phyloP scores from a whole-genome alignment of 2,888 invertebrate genomes.

The Bombylius discolor region DNA sequence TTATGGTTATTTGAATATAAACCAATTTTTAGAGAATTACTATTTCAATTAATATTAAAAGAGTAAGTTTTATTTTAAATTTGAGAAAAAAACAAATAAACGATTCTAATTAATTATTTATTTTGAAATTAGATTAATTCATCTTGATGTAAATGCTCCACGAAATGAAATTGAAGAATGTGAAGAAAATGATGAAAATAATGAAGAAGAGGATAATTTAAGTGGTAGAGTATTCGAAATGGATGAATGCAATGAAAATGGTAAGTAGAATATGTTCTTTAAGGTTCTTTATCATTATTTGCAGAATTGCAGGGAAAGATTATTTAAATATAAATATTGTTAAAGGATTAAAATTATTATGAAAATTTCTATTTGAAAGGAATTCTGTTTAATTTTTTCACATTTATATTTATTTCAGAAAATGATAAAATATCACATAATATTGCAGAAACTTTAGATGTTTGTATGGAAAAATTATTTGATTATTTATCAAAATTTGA shows the following conservation, averaged over 20 bases:
- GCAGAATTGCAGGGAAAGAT: too few species aligned
- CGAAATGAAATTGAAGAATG: constrained; percentile 45
- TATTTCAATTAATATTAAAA: constrained; percentile 61
- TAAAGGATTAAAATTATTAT: too few species aligned
- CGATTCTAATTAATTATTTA: constrained; percentile 2
- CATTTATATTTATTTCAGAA: background rate
- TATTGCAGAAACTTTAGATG: constrained; percentile 56
- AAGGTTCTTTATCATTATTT: too few species aligned
- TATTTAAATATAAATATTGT: too few species aligned
- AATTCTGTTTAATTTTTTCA: background rate
- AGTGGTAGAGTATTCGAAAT: constrained; percentile 31
- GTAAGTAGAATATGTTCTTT: background rate
- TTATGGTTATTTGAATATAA: constrained; percentile 63
- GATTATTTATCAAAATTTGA: constrained; percentile 37
- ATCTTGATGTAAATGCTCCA: constrained; percentile 57
- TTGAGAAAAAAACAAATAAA: constrained; percentile 1
- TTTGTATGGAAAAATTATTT: constrained; percentile 61
- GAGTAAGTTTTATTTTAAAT: constrained; percentile 44
- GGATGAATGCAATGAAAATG: constrained; percentile 22
- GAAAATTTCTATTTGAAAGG: too few species aligned
- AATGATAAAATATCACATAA: constrained; percentile 37
- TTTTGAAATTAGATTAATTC: constrained; percentile 45
- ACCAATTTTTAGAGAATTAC: constrained; percentile 52
- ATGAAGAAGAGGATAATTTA: constrained; percentile 38
- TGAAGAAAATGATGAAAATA: constrained; percentile 36